A percentile compares a stretch with the other conserved stretches of the same genome.
phyloP scores from a whole-genome alignment of 2,888 invertebrate species.

The Thereva unica region DNA sequence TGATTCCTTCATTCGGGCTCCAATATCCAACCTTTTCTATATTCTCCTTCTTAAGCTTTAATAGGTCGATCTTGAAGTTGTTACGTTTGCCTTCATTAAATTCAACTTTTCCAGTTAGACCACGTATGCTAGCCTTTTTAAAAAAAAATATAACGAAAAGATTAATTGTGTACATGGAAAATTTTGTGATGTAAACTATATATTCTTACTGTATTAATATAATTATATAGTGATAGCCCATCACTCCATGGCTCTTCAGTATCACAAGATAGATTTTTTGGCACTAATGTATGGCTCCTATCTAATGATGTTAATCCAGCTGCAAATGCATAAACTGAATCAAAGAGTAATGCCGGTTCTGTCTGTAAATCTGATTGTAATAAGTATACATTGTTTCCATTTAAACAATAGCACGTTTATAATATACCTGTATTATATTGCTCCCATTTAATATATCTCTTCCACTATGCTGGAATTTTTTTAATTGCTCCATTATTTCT shows the following conservation, averaged over 20 bases:
- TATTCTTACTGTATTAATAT: conserved; percentile 69
- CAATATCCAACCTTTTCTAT: conserved; percentile 82
- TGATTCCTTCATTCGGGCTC: conserved; percentile 75
- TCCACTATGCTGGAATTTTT: conserved; percentile 84
- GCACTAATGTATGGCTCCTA: conserved; percentile 68
- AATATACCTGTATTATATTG: conserved; percentile 67
- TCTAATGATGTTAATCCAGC: conserved; percentile 75
- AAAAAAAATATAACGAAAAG: not conserved
- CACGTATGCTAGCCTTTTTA: conserved; percentile 75
- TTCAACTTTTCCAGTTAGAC: conserved; percentile 84
- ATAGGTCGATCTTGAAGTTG: conserved; percentile 82
- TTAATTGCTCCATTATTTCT: conserved; percentile 81
- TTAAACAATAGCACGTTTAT: not conserved
- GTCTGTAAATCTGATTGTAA: conserved; percentile 63
- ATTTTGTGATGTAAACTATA: not conserved
- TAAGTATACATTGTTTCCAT: not conserved
- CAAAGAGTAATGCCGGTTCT: conserved; percentile 83
- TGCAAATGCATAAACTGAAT: conserved; percentile 82
- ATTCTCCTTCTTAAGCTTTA: conserved; percentile 78
- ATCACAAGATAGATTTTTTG: conserved; percentile 82
- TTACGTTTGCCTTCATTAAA: conserved; percentile 83
- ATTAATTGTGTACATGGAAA: not conserved
- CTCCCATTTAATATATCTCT: conserved; percentile 73
- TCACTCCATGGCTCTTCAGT: conserved; percentile 77
- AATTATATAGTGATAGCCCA: conserved; percentile 75